Evolutionary conservation across 2,113 vertebrate species (phyloP).

Genomic region (Thryonomys swinderianus): DNA sequence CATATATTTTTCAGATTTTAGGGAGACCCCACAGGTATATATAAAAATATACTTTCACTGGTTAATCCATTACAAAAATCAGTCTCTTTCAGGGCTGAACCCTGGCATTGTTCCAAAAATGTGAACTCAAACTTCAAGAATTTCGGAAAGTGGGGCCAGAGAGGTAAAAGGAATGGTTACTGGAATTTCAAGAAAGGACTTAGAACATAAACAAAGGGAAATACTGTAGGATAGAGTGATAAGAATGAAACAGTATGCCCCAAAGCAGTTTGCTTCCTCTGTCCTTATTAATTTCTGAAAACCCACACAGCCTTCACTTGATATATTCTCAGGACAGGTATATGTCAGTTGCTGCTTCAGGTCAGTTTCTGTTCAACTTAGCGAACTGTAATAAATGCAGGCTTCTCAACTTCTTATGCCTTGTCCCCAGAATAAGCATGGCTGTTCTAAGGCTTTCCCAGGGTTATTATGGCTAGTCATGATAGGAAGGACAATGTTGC

Average conservation of each 20-base stretch:
- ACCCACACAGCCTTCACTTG: neutral
- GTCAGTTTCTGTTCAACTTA: neutral
- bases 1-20: conserved; percentile 8
- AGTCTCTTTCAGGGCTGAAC: neutral
- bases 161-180: neutral
- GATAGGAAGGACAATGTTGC: neutral
- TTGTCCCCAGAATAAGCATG: neutral
- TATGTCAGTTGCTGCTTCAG: neutral
- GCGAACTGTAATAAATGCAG: neutral
- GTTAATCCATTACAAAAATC: neutral
- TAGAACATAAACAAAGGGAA: neutral
- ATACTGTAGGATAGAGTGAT: neutral
- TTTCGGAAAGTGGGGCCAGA: neutral
- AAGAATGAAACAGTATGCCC: neutral
- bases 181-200: neutral
- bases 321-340: neutral
- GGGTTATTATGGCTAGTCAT: neutral
- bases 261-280: neutral
- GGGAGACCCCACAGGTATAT: neutral
- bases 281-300: neutral
- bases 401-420: neutral
- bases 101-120: neutral
- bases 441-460: neutral
- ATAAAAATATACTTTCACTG: neutral
- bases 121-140: neutral